Evolutionary conservation across 92 coral and sea anemone species (phyloP).

Genomic region (Micromussa lordhowensis): DNA sequence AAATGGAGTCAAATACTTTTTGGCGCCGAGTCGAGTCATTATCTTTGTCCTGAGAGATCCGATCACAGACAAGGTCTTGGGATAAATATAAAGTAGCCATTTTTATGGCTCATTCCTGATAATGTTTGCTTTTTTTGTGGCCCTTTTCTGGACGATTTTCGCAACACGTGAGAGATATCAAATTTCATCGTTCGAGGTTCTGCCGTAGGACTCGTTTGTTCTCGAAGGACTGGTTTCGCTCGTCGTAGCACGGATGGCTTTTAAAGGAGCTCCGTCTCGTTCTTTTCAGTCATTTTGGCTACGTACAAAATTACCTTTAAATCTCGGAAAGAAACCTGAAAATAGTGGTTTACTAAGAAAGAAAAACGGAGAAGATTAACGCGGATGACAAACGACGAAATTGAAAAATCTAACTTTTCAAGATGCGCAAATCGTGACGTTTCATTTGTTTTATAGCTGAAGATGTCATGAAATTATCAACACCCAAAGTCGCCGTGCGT

Average conservation of each 20-base stretch:
- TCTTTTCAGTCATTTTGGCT: no score
- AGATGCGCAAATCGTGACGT: no score
- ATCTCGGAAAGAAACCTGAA: no score
- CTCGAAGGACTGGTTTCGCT: not conserved
- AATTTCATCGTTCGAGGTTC: not conserved
- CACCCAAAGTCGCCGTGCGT: not conserved
- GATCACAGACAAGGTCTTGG: slow-evolving; percentile 9
- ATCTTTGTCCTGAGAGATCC: slow-evolving; percentile 31
- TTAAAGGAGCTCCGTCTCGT: not conserved
- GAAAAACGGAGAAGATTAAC: no score
- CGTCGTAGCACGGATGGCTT: not conserved
- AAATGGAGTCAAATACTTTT: not conserved
- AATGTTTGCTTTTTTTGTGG: not conserved
- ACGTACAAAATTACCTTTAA: no score
- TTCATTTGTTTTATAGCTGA: not conserved
- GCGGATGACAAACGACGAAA: no score
- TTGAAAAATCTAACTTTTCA: no score
- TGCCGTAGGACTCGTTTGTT: not conserved
- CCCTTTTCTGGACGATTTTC: not conserved
- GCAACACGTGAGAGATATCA: not conserved
- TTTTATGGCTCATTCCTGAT: not conserved
- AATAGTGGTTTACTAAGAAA: no score
- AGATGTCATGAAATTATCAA: not conserved
- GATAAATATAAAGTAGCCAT: slow-evolving; percentile 12
- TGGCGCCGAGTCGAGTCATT: slow-evolving; percentile 20